Percentiles rank a stretch among this genome's conserved stretches.
These are phyloP conservation scores for Conops quadrifasciatus DNA, from an alignment of 2,888 invertebrate species.

Conservation along the genomic window DNA sequence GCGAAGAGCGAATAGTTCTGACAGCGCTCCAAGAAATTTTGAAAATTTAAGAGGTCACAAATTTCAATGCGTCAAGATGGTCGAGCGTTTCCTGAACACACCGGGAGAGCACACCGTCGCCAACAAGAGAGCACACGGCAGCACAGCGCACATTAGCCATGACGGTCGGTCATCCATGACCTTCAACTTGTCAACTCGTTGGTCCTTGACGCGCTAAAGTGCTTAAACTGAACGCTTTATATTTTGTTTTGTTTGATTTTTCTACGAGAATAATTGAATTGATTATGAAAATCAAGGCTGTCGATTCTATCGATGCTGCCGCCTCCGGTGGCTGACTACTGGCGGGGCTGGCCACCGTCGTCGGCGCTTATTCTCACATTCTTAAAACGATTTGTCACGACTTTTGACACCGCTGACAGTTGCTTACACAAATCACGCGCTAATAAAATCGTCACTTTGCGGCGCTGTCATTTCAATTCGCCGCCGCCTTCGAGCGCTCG, in stretches of 20 bases:
- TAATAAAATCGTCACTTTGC: too few species aligned
- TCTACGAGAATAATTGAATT: too few species aligned
- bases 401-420: not conserved
- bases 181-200: too few species aligned
- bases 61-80: too few species aligned
- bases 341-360: not conserved
- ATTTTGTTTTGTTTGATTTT: not conserved
- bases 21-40: too few species aligned
- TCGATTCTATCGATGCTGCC: not conserved
- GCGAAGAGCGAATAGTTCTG: too few species aligned
- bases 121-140: not conserved
- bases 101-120: not conserved
- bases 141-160: not conserved
- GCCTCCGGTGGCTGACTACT: not conserved
- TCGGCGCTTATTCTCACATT: not conserved
- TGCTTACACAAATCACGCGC: not conserved
- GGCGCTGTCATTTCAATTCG: too few species aligned
- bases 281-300: not conserved
- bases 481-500: not conserved
- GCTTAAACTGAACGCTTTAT: not conserved
- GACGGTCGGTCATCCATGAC: too few species aligned
- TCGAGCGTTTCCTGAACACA: too few species aligned
- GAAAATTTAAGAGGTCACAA: too few species aligned
- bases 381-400: not conserved
- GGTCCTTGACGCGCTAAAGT: too few species aligned